A percentile compares a stretch with the other conserved stretches of the same genome.
Conservation (phyloP, 2,797 vertebrate species). For the Eulemur mongoz region DNA sequence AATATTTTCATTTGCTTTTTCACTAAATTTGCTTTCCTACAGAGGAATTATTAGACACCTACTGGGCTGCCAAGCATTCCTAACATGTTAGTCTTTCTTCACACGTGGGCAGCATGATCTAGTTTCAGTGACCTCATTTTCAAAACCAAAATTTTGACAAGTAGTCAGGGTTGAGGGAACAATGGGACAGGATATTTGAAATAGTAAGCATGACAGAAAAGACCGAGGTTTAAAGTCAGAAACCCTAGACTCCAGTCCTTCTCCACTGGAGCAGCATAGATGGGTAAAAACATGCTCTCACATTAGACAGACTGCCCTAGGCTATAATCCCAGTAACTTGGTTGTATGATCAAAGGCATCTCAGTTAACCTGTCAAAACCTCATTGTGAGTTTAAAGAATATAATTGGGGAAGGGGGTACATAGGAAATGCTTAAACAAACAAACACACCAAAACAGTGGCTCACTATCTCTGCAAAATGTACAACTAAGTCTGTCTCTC, state of each 20-base stretch:
- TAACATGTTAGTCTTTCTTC: constrained; percentile 48
- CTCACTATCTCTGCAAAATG: background rate
- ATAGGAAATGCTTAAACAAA: constrained; percentile 21
- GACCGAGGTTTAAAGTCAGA: background rate
- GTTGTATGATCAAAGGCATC: background rate
- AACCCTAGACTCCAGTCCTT: background rate
- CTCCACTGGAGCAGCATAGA: background rate
- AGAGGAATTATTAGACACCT: constrained; percentile 16
- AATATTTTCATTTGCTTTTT: constrained; percentile 53
- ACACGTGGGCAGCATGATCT: constrained; percentile 15
- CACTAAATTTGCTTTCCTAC: constrained; percentile 27
- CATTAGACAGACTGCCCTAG: background rate
- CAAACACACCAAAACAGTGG: background rate
- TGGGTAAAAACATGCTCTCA: background rate
- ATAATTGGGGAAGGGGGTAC: background rate
- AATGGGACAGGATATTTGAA: background rate
- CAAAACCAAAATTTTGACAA: constrained; percentile 33
- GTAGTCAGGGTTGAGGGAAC: background rate
- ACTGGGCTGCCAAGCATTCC: constrained; percentile 37
- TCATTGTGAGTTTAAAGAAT: background rate
- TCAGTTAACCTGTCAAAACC: constrained; percentile 5
- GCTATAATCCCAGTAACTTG: background rate
- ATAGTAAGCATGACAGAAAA: background rate
- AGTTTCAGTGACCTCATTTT: constrained; percentile 54
- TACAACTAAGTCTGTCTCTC: background rate